Base-by-base conservation (phyloP, 1,140 invertebrate species). In the Mesaphorura yosii region DNA sequence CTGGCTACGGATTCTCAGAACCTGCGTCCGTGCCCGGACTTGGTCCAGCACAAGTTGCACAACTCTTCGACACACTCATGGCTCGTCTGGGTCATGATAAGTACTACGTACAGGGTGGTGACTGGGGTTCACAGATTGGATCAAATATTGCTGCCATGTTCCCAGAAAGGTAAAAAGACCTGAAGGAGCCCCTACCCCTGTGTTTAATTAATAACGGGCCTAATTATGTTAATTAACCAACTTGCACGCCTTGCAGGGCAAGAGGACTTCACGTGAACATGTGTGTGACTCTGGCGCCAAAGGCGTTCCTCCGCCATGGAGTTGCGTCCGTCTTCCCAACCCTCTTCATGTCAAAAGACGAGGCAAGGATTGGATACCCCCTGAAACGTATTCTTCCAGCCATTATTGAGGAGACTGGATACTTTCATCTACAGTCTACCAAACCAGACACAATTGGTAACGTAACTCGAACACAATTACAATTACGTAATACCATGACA, bases 1-100 rank as follows among this genome's bases (percentile, higher is more conserved):
- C 87, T 4, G 88, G 88, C 4, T 92, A 83, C 70, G 87, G 84
- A 34, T 91, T 82, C 67, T 91, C 88, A 1, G 76, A 85, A 64
- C 78, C 78, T 56, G 74, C 73, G 64, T 73, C 0, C 73, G 76
- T 64, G 61, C 75, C 76, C 12, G 82, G 82, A 1, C 65, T 85
- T 1, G 77, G 77, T 22, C 64, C 73, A 1, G 62, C 75, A 12
- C 71, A 87, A 68, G 75, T 83, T 1, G 78, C 78, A 0, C 73
- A 84, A 1, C 71, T 93, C 19, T 78, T 93, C 62, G 78, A 80
- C 37, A 88, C 84, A 66, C 70, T 94, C 15, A 93, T 94, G 90
- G 64, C 73, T 2, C 74, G 85, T 40, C 70, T 94, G 1, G 84
- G 85, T 0, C 77, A 78, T 64, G 64, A 82, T 1, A 79, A 81